Base-by-base conservation (phyloP, 2,113 vertebrate species). In the Dolichotis patagonum region DNA sequence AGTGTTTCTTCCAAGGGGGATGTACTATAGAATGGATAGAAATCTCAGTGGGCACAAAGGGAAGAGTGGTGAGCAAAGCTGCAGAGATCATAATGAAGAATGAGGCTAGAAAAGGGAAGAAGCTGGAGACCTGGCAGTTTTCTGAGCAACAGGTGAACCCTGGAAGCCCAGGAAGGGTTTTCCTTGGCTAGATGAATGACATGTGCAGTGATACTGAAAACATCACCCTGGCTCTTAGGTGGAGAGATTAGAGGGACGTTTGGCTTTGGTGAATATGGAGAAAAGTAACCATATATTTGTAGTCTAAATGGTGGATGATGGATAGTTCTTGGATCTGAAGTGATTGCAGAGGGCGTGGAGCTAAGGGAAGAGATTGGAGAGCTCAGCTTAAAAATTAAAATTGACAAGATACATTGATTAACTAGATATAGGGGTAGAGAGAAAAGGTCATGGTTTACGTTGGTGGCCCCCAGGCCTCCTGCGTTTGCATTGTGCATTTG, bases 311-410 rank as follows among this genome's bases (percentile, higher is more conserved):
- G 69, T 32, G 7, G 19, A 52, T 84, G 38, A 83, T 78, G 49
- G 49, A 12, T 41, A 12, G 71, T 82, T 20, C n/a, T 93, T 89
- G 19, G 41, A 41, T 87, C 43, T 54, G 88, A 60, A 54, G 1
- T 49, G 7, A 49, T 81, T 41, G 11, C 30, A 28, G 58, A 49
- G 7, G 43, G 4, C 43, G 89, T 90, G 13, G 17, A 90, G 73
- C 91, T 20, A 87, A 96, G 58, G 28, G 32, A 78, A 56, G n/a
- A 69, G n/a, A 80, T 71, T 86, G 35, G 43, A 90, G 82, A 96
- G 58, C 92, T 38, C 69, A 7, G 24, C 86, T 86, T 92, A 92
- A 86, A 89, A n/a, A 75, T 62, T 88, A 38, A 49, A 84, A 65
- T 62, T 56, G 71, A 7, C 69, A 85, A 85, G 43, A 65, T 88